These are phyloP conservation scores for Diacarnus erythraeanus DNA, from an alignment of 37 sponge, comb jelly and placozoan genomes.

Conservation along the genomic window DNA sequence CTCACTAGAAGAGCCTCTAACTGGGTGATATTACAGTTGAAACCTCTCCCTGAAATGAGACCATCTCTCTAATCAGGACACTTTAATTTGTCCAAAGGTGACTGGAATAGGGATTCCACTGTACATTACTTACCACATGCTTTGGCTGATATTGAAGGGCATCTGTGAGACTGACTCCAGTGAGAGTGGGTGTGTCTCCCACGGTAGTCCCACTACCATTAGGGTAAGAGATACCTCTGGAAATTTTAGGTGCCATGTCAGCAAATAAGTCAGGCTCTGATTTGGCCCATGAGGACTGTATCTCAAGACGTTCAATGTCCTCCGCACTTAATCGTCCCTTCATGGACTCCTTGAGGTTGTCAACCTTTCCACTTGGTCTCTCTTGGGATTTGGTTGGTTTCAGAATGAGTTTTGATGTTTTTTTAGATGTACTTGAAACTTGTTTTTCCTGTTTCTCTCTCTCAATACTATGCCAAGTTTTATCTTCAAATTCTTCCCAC, in stretches of 20 bases:
- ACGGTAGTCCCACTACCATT: background rate
- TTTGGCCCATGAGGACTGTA: slow-evolving; percentile 8
- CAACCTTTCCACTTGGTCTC: background rate
- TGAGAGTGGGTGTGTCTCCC: background rate
- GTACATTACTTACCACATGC: background rate
- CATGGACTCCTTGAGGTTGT: background rate
- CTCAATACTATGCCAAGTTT: background rate
- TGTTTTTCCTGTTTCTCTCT: background rate
- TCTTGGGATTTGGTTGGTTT: background rate
- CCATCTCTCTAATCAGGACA: no score
- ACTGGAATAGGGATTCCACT: no score
- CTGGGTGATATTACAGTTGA: no score
- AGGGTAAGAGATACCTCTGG: background rate
- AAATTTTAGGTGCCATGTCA: slow-evolving; percentile 44
- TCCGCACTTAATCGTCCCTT: slow-evolving; percentile 38
- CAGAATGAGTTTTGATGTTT: background rate
- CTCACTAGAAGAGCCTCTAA: no score
- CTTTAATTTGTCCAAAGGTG: no score
- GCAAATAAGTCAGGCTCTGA: slow-evolving; percentile 58
- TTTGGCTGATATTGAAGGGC: background rate
- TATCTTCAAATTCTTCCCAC: background rate
- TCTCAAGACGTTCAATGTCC: slow-evolving; percentile 40
- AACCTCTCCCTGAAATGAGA: no score
- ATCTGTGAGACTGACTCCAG: background rate
- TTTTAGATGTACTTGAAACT: background rate